A percentile compares a stretch with the other conserved stretches of the same genome.
Evolutionary conservation across 2,888 invertebrate genomes (phyloP).

Genomic region (Tanypteryx hageni): DNA sequence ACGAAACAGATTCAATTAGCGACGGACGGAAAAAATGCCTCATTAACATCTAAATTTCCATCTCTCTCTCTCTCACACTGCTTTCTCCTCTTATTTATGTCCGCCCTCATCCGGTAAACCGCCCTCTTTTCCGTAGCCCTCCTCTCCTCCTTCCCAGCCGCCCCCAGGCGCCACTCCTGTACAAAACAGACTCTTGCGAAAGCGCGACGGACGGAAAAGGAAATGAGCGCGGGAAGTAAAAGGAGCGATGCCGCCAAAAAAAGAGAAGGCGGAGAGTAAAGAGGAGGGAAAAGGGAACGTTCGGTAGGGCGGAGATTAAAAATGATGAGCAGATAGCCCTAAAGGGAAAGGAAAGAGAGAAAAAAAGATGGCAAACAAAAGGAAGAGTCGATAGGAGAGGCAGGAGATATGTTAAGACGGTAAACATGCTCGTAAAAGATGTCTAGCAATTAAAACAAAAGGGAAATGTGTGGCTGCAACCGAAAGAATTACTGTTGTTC

Average conservation of each 20-base stretch:
- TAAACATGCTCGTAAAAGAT: not conserved
- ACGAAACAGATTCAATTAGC: conserved; percentile 14
- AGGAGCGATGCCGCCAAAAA: not conserved
- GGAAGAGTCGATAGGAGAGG: not conserved
- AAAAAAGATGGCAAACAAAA: not conserved
- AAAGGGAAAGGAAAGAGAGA: not conserved
- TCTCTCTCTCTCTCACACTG: not conserved
- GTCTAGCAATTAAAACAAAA: no score
- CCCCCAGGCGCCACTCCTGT: not conserved
- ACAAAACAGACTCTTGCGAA: not conserved
- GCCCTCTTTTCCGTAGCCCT: not conserved
- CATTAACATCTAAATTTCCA: conserved; percentile 24
- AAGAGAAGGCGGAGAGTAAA: not conserved
- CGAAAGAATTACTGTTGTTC: not conserved
- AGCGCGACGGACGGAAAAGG: not conserved
- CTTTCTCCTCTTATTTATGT: no score
- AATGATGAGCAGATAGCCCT: not conserved
- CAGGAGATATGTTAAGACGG: not conserved
- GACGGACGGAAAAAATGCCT: not conserved
- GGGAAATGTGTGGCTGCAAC: no score
- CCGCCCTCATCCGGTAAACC: no score
- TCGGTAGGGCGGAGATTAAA: not conserved
- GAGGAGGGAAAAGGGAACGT: not conserved
- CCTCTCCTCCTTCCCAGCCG: not conserved
- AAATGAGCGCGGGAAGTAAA: no score